A percentile compares a stretch with the other conserved stretches of the same genome.
Evolutionary conservation across 2,888 invertebrate species (phyloP).

Genomic region (Rutpela maculata): DNA sequence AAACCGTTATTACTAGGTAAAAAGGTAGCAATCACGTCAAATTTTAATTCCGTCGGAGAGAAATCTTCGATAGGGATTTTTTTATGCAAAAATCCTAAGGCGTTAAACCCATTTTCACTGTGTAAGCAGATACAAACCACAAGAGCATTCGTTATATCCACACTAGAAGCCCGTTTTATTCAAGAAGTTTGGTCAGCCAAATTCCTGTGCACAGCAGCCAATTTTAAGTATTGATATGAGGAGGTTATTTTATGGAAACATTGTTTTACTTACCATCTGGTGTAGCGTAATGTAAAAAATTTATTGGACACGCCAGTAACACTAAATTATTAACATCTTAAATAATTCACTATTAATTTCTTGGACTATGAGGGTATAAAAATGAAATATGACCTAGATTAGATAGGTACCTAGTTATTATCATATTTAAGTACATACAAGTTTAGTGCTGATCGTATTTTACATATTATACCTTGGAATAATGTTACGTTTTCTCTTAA

Average conservation of each 20-base stretch:
- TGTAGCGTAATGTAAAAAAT: not conserved
- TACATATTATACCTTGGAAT: not conserved
- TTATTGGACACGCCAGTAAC: not conserved
- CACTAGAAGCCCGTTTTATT: no score
- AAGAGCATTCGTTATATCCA: no score
- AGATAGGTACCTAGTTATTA: conserved; percentile 2
- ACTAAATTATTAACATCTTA: conserved; percentile 1
- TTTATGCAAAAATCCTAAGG: no score
- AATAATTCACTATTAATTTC: not conserved
- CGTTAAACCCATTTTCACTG: no score
- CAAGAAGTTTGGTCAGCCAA: no score
- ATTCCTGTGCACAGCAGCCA: no score
- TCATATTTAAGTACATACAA: conserved; percentile 2
- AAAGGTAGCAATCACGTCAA: no score
- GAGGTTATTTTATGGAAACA: not conserved
- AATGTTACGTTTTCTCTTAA: not conserved
- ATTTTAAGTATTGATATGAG: not conserved
- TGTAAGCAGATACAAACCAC: no score
- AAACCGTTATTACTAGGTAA: no score
- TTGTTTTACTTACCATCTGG: not conserved
- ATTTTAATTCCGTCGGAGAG: no score
- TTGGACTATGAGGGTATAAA: not conserved
- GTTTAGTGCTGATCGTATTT: conserved; percentile 3
- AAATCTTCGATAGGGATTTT: no score
- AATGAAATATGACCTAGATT: conserved; percentile 6